Evolutionary conservation across 2,797 vertebrate genomes (phyloP), one percentile per base, ranked within the genome.

Genomic region (Prionace glauca): DNA sequence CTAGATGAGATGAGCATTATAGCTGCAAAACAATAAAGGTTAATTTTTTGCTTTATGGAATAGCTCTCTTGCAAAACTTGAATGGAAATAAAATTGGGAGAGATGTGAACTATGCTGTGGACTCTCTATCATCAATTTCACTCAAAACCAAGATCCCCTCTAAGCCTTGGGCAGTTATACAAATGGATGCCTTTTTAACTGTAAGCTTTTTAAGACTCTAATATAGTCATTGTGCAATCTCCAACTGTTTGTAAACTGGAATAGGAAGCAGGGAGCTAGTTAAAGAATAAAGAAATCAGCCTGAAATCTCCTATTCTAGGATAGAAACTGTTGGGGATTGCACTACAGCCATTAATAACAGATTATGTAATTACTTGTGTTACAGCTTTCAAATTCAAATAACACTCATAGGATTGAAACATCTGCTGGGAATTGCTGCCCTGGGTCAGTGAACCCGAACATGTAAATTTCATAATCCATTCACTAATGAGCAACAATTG

Each of bases 301-400:
- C 7, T 22, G 65, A 94, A 94, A 69, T 45, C 7, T 36, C 41
- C 8, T 94, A 69, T 94, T 72, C 22, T 26, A 72, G 36, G 24
- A 72, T 45, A 26, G 92, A 94, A 94, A 71, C 22, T 94, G 92
- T 69, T 26, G 67, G 67, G 22, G 18, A 50, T 50, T 77, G 71
- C 45, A 29, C 93, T 50, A 50, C 32, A 8, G 26, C 71, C 50
- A 95, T 50, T 77, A 77, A 41, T 26, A 9, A 16, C 45, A 77
- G 93, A 50, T 95, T 95, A 95, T 95, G 50, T 56, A 95, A 95
- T 95, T 77, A 72, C 71, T 56, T 95, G 71, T 74, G 93, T 95
- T 95, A 60, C 24, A 74, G 71, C 93, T 95, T 74, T 74, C 93
- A 56, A 95, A 95, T 95, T 94, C 45, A 94, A 74, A 74, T 95